These are phyloP conservation scores for Formicarius rufipectus DNA, from an alignment of 2,113 vertebrate genomes.

Conservation along the genomic window DNA sequence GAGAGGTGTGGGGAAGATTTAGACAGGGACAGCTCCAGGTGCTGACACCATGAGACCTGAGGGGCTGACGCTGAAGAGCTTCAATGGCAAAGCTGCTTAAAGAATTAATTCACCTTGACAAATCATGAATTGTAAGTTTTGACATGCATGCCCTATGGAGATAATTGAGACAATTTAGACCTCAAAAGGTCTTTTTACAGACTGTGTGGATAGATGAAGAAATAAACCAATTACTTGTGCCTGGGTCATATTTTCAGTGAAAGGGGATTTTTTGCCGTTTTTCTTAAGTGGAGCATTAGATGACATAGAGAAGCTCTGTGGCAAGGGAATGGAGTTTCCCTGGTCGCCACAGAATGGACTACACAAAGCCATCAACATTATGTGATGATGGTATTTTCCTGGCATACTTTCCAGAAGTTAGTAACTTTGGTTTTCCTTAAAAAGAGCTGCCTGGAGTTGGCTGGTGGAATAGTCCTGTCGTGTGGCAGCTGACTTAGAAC, in stretches of 20 bases:
- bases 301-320: background rate
- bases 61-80: background rate
- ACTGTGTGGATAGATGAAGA: background rate
- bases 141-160: background rate
- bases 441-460: background rate
- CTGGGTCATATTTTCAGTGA: background rate
- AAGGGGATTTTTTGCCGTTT: background rate
- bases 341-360: background rate
- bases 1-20: background rate
- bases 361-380: background rate
- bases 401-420: background rate
- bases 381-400: background rate
- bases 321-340: conserved; percentile 6
- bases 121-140: background rate
- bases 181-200: background rate
- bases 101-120: background rate
- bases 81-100: background rate
- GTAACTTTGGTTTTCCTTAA: conserved; percentile 27
- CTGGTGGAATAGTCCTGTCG: background rate
- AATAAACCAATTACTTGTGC: background rate
- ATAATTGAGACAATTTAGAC: background rate
- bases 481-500: background rate
- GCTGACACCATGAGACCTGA: background rate
- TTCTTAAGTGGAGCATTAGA: background rate
- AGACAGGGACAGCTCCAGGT: background rate